Conservation (phyloP, 2,888 invertebrate genomes). For the Helobdella robusta region DNA sequence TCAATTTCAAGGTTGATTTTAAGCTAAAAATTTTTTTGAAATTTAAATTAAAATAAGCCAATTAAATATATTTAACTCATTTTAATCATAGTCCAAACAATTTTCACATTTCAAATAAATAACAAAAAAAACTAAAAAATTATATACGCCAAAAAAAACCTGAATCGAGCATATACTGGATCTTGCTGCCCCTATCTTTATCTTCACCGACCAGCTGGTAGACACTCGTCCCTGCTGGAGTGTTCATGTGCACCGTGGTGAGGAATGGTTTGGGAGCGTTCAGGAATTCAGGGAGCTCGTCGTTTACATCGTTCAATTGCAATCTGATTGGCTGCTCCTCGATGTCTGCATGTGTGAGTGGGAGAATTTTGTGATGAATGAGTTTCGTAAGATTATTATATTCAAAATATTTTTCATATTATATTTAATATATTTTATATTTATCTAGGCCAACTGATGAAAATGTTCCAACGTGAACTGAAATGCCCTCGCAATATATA, state of each 20-base stretch:
- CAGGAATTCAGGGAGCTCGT: slow-evolving; percentile 92
- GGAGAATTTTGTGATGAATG: background rate
- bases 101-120: no score
- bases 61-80: no score
- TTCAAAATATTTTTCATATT: no score
- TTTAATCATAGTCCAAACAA: no score
- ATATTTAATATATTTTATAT: no score
- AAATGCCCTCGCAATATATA: no score
- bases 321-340: slow-evolving; percentile 66
- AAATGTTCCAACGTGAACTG: no score
- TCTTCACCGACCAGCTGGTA: slow-evolving; percentile 94
- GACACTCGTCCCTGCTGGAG: slow-evolving; percentile 85
- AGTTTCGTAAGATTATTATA: background rate
- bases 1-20: background rate
- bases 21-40: background rate
- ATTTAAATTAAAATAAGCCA: no score
- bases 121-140: no score
- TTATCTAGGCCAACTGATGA: no score
- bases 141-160: no score
- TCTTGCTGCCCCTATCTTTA: slow-evolving; percentile 89
- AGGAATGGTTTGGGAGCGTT: slow-evolving; percentile 94
- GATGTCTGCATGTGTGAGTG: slow-evolving; percentile 21
- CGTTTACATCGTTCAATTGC: slow-evolving; percentile 88
- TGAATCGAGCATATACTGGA: slow-evolving; percentile 47
- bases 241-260: slow-evolving; percentile 88